Evolutionary conservation across 1,140 invertebrate genomes (phyloP).

Genomic region (Stegodyphus mimosarum): DNA sequence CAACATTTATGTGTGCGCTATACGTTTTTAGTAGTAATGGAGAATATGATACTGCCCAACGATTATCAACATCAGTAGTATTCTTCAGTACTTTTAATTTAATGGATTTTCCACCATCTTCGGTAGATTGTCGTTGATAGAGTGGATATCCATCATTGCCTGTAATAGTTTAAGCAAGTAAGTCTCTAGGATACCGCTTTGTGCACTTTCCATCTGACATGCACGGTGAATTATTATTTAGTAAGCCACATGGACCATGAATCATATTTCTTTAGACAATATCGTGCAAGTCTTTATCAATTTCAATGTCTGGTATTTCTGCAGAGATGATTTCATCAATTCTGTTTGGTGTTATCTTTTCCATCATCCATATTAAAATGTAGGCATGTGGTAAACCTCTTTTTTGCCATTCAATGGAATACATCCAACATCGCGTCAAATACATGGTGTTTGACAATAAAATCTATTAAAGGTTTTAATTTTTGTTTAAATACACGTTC

Average conservation of each 20-base stretch:
- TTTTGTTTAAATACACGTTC: too few species aligned
- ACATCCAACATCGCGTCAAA: constrained; percentile 63
- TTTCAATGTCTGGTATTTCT: constrained; percentile 48
- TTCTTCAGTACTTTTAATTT: neutral
- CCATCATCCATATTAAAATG: constrained; percentile 64
- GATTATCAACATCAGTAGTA: constrained; percentile 68
- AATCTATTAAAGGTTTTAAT: too few species aligned
- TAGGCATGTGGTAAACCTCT: constrained; percentile 69
- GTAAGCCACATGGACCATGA: too few species aligned
- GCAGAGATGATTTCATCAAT: constrained; percentile 56
- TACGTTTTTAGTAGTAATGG: constrained; percentile 70
- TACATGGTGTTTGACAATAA: too few species aligned
- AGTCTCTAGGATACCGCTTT: constrained; percentile 67
- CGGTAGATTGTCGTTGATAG: constrained; percentile 65
- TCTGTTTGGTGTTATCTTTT: constrained; percentile 17
- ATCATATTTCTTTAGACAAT: too few species aligned
- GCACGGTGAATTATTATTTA: too few species aligned
- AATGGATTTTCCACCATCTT: constrained; percentile 32
- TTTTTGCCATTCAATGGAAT: constrained; percentile 69
- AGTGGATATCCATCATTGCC: constrained; percentile 68
- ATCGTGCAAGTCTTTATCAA: constrained; percentile 26
- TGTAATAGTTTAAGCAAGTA: constrained; percentile 66
- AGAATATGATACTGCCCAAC: constrained; percentile 72
- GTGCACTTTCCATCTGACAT: too few species aligned
- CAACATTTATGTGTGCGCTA: constrained; percentile 71